Base-by-base conservation (phyloP, 2,797 vertebrate species). In the Enteromius mattozi region DNA sequence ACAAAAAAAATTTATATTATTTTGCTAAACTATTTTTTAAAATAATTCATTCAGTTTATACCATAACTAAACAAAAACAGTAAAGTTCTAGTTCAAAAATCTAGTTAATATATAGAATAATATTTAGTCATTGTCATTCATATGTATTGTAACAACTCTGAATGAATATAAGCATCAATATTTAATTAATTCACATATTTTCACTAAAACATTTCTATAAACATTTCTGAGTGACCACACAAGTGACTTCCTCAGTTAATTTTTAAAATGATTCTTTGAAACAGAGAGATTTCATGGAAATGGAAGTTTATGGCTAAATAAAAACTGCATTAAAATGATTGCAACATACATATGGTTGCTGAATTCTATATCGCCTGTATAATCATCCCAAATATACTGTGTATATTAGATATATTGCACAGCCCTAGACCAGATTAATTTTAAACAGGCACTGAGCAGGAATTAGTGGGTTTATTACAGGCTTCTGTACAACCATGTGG, bases 381-480 rank as follows among this genome's bases (percentile, higher is more conserved):
- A 69, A 24, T 69, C 21, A 8, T 54, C n/a, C 45, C 6, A 0
- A 47, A 78, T 19, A 33, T 30, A 21, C 33, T 78, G 27, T 65
- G 3, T 8, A 61, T 71, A n/a, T 72, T 65, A 7, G 2, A 27
- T 42, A 45, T 72, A 35, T 49, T 21, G 7, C 30, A 35, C 54
- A 65, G 42, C 27, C 81, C 59, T 27, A 49, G 61, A 49, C 56
- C 10, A 76, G 56, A 45, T 83, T 77, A 0, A n/a, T 74, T 69
- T 54, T 69, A 56, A 68, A 69, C 49, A 59, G 82, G 42, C 47
- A 77, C 63, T 59, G 35, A 68, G 72, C 61, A 69, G 49, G 24
- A 69, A 40, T 68, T 77, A 56, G 65, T 69, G 74, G 17, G 47
- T 77, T 77, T 69, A 77, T 76, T 69, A 77, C n/a, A 24, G 24